Base-by-base conservation (phyloP, 2,113 vertebrate species). In the Catagonus wagneri region DNA sequence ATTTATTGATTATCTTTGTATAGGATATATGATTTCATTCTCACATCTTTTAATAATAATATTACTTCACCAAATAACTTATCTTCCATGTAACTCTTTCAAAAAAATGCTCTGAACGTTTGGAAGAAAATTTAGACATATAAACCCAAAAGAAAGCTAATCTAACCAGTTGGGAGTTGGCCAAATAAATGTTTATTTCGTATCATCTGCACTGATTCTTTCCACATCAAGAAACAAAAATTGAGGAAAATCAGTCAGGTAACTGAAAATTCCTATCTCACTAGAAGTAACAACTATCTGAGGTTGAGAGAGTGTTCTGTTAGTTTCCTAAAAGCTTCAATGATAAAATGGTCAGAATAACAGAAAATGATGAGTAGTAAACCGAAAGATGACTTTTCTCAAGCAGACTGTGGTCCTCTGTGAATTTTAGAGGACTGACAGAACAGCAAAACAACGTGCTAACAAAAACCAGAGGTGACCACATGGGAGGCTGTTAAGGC, bases 1-100 rank as follows among this genome's bases (percentile, higher is more conserved):
- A 94, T 75, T 72, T 95, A 79, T 71, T 86, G 25, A 58, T 36
- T 84, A 78, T 34, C 93, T 94, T 94, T 89, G 25, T 85, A 15
- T 81, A 86, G 56, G 10, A 22, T 56, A 81, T 66, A 78, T 83
- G 94, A 39, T 72, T 89, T 86, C 10, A 39, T 91, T 88, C 44
- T 80, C 69, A 10, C 29, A 34, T 72, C 32, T 92, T 88, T 96
- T 65, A 65, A 52, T 81, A 56, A 83, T 66, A 89, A 72, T 87
- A 80, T 88, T 88, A 69, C 32, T 93, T 95, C 93, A 34, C 39
- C 50, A 63, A 92, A 19, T 83, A 83, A 74, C 3, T 6, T 29
- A 16, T 95, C 66, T 81, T 93, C 23, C 15, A 54, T 13, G 32
- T 39, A 85, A 89, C 17, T 65, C 36, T 85, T 87, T 94, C 76